Base-by-base conservation (phyloP, 2,888 invertebrate species). In the Alloplasta piceator region DNA sequence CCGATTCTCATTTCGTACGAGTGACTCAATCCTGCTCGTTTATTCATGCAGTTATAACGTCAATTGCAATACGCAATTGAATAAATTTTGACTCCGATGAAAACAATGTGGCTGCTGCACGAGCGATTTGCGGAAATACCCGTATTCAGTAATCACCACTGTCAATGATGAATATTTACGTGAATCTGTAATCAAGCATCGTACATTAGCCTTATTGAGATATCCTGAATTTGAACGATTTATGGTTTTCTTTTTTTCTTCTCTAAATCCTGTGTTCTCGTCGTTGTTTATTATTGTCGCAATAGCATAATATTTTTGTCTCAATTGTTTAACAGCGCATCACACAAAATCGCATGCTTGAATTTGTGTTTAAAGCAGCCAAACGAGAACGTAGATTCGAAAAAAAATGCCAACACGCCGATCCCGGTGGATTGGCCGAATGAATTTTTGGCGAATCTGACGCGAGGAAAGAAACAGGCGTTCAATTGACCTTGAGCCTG, bases 151-250 rank as follows among this genome's bases (percentile, higher is more conserved):
- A 63, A 60, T 39, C 10, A 46, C 48, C 58, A 66, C 73, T 66
- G 77, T 74, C 58, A 68, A 77, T 73, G 61, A 60, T 39, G 3
- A 26, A 55, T 60, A 75, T 70, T 75, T 78, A 46, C 74, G 77
- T 71, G 71, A 66, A 81, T 43, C 41, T 78, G 78, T 81, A 73
- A 77, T 60, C 39, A 74, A 74, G 74, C 81, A 81, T 81, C 74
- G 73, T 52, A n/a, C n/a, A 26, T 26, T 80, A 78, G 81, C 61
- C 60, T 64, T 74, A 71, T 56, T 63, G 55, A 58, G 50, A 66
- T 41, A 60, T 41, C 66, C 10, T 64, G 75, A 39, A 81, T 81
- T 81, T 64, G 68, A 55, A 78, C 78, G 73, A 70, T 74, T 58
- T 64, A 74, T 66, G n/a, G 58, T 70, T 77, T 64, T 46, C n/a